phyloP scores from a whole-genome alignment of 2,888 invertebrate genomes.

The Thecocarcelia acutangulata region DNA sequence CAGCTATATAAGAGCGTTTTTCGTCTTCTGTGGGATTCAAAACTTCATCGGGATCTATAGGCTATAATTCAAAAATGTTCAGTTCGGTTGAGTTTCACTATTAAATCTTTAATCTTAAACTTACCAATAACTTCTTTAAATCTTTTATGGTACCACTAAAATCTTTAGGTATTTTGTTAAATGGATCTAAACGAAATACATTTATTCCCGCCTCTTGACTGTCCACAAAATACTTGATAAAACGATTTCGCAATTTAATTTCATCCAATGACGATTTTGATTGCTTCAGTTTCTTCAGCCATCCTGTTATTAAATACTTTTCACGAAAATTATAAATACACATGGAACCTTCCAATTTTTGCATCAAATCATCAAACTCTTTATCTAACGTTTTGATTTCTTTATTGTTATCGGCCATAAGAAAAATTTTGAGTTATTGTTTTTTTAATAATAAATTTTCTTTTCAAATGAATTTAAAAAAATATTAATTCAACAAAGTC shows the following conservation, averaged over 20 bases:
- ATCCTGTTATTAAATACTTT: conserved; percentile 69
- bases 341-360: conserved; percentile 53
- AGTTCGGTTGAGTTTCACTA: background rate
- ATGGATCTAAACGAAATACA: conserved; percentile 66
- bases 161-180: conserved; percentile 66
- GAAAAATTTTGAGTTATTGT: conserved; percentile 35
- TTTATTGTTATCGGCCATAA: conserved; percentile 33
- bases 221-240: conserved; percentile 65
- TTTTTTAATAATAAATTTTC: background rate
- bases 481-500: too few relatives aligned
- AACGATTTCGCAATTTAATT: conserved; percentile 68
- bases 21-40: conserved; percentile 53
- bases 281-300: conserved; percentile 70
- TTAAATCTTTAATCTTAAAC: background rate
- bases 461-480: too few relatives aligned
- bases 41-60: conserved; percentile 42
- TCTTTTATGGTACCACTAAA: conserved; percentile 42
- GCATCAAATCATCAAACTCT: conserved; percentile 59
- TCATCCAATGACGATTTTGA: conserved; percentile 63
- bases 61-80: conserved; percentile 36
- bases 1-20: conserved; percentile 59
- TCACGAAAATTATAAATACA: conserved; percentile 67
- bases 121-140: conserved; percentile 62
- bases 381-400: conserved; percentile 58
- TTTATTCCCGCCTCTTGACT: conserved; percentile 43